Base-by-base conservation (phyloP, 2,113 vertebrate species). In the Callopanchax toddi region DNA sequence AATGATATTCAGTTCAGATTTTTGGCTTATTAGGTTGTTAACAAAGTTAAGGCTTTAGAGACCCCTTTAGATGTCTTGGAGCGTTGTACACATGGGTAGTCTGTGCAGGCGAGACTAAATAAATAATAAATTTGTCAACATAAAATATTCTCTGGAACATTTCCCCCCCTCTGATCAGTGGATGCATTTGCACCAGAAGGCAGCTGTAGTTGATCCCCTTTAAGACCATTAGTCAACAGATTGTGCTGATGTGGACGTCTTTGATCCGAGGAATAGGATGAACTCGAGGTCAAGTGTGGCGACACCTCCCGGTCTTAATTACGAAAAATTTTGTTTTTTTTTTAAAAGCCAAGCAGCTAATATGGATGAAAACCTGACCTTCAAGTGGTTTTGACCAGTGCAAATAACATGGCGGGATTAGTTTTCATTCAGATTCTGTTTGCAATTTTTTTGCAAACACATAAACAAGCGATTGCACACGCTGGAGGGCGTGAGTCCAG, bases 261-360 rank as follows among this genome's bases (percentile, higher is more conserved):
- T 46, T 44, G 40, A 71, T 69, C 63, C 46, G 29, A 65, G 54
- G 43, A 74, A 54, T 57, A 43, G 20, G 29, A 40, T 36, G 40
- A 17, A 62, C 73, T 66, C 37, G 81, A 88, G 78, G 71, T 83
- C 75, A 76, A 9, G 50, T 44, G 25, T 67, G 51, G 11, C 39
- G 56, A 67, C 42, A 58, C 51, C 23, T 55, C 52, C 52, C 48
- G 5, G 67, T 76, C 69, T 74, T 52, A 68, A 60, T 81, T 79
- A 63, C 55, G 29, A 32, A 32, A 37, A 50, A 45, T 78, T 57
- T 75, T 48, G 49, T 62, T 79, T 81, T 74, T 51, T 62, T 79
- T 81, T 74, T 51, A 37, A 15, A 74, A 74, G 44, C 29, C 2
- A 3, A 52, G 18, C 53, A 34, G 46, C 23, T 26, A 51, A 57